Evolutionary conservation across 2,888 invertebrate species (phyloP).

Genomic region (Xylota sylvarum): DNA sequence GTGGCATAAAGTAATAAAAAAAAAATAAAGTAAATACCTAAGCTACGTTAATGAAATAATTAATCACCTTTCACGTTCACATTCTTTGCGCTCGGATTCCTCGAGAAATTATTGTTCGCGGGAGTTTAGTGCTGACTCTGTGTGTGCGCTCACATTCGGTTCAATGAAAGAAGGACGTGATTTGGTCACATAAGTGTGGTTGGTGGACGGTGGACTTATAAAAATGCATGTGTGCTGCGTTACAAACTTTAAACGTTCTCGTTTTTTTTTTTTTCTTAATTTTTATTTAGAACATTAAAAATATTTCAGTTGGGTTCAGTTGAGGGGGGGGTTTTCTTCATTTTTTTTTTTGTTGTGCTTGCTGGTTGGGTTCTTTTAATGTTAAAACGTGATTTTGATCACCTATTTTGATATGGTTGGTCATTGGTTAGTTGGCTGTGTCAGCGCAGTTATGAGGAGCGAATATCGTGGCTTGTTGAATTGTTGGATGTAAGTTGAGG

Average conservation of each 20-base stretch:
- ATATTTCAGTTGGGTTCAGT: constrained; percentile 33
- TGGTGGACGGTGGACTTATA: too few species aligned
- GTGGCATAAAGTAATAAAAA: constrained; percentile 62
- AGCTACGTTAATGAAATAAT: constrained; percentile 77
- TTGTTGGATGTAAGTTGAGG: too few species aligned
- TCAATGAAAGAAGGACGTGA: constrained; percentile 73
- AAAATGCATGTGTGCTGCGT: constrained; percentile 62
- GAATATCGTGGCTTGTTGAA: neutral
- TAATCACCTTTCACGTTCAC: constrained; percentile 75
- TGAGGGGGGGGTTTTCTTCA: too few species aligned
- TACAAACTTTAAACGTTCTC: constrained; percentile 36
- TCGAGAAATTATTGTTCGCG: constrained; percentile 73
- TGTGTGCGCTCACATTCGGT: constrained; percentile 63
- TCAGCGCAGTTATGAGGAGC: neutral
- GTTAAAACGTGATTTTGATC: constrained; percentile 69
- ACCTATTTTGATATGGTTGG: constrained; percentile 65
- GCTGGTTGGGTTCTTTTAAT: constrained; percentile 49
- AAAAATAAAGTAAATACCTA: constrained; percentile 54
- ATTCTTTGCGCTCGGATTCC: constrained; percentile 71
- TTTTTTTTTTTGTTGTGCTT: constrained; percentile 23
- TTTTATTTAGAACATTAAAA: constrained; percentile 70
- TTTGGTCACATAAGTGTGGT: constrained; percentile 68
- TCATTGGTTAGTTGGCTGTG: neutral
- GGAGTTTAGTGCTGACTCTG: constrained; percentile 46
- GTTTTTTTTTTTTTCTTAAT: constrained; percentile 39